Evolutionary conservation across 2,888 invertebrate genomes (phyloP).

Genomic region (Melinaea marsaeus): DNA sequence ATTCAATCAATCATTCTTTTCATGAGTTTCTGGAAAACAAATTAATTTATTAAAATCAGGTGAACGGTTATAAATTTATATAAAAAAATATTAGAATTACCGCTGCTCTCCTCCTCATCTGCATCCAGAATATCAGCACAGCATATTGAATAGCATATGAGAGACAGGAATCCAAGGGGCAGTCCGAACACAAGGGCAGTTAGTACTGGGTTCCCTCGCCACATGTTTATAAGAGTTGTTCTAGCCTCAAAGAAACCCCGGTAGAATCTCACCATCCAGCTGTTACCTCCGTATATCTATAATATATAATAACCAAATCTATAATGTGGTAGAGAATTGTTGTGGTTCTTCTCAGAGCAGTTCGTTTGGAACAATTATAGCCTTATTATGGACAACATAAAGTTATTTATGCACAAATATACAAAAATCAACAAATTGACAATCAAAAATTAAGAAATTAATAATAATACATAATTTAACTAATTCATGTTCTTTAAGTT

Average conservation of each 20-base stretch:
- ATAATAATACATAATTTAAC: background rate
- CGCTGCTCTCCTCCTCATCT: constrained; percentile 83
- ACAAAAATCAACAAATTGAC: constrained; percentile 4
- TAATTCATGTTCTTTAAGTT: background rate
- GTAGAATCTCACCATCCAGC: constrained; percentile 85
- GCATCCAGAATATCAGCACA: constrained; percentile 97
- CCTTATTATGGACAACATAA: no score
- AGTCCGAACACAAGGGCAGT: constrained; percentile 96
- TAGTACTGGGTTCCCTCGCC: constrained; percentile 94
- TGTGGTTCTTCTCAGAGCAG: no score
- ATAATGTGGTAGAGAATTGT: background rate
- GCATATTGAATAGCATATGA: constrained; percentile 97
- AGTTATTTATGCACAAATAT: background rate
- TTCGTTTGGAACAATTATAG: no score
- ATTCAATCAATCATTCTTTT: constrained; percentile 67
- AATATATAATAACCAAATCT: background rate
- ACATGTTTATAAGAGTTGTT: constrained; percentile 89
- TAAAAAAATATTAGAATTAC: constrained; percentile 37
- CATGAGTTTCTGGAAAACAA: constrained; percentile 69
- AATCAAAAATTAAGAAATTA: no score
- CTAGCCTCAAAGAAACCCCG: constrained; percentile 91
- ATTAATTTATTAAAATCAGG: constrained; percentile 19
- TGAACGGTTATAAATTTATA: background rate
- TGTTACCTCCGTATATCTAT: constrained; percentile 91
- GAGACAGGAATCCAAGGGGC: constrained; percentile 93